Conservation (phyloP, 2,113 vertebrate genomes). For the Sinocyclocheilus anshuiensis region DNA sequence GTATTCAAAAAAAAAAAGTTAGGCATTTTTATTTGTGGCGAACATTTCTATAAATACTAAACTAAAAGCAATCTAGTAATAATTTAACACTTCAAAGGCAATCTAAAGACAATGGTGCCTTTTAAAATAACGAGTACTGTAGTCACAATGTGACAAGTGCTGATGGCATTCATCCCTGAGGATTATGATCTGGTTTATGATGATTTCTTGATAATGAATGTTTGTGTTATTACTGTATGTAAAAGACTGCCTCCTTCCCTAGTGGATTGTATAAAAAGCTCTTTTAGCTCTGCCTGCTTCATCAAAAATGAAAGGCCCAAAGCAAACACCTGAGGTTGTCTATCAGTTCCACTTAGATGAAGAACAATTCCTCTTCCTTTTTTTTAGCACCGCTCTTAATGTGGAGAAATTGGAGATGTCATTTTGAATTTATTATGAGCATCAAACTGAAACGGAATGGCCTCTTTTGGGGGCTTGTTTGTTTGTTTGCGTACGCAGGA, state of each 20-base stretch:
- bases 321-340: constrained; percentile 39
- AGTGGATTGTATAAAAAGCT: constrained; percentile 5
- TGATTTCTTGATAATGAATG: background rate
- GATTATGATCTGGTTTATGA: background rate
- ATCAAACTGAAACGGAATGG: constrained; percentile 23
- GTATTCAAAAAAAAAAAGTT: background rate
- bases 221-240: constrained; percentile 19
- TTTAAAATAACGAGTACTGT: background rate
- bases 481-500: background rate
- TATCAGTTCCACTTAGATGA: constrained; percentile 36
- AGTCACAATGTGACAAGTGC: background rate
- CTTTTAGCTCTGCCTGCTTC: constrained; percentile 5
- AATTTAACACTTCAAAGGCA: background rate
- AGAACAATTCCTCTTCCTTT: constrained; percentile 17
- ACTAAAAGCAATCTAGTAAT: constrained; percentile 9
- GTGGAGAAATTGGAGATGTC: constrained; percentile 23
- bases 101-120: constrained; percentile 6
- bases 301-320: constrained; percentile 28
- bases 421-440: constrained; percentile 28
- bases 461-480: constrained; percentile 10
- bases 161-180: constrained; percentile 20
- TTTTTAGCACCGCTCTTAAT: background rate
- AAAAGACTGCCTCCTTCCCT: background rate
- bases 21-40: background rate
- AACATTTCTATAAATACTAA: constrained; percentile 8